phyloP scores from a whole-genome alignment of 2,797 vertebrate species.

The Threskiornis aethiopicus region DNA sequence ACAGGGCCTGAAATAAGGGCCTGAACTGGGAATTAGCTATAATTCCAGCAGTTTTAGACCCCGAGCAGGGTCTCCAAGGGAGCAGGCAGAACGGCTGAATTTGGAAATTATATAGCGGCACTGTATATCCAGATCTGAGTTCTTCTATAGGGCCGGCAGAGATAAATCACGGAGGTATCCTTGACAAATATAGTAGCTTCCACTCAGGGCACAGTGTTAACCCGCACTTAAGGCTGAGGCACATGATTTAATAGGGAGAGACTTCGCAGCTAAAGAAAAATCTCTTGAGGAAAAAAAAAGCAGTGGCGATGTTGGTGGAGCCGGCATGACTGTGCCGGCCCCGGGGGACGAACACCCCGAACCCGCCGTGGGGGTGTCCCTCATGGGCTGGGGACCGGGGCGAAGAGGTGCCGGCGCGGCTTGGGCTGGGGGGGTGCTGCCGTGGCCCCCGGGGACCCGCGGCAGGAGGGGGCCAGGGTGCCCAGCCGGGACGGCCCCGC shows the following conservation, averaged over 20 bases:
- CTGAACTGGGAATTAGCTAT: background rate
- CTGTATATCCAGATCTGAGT: background rate
- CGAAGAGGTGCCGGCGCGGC: fast-evolving
- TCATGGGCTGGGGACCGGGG: fast-evolving
- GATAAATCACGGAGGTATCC: constrained; percentile 19
- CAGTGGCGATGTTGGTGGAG: background rate
- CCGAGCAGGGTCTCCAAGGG: background rate
- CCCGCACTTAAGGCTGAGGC: constrained; percentile 58
- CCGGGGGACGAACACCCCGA: fast-evolving
- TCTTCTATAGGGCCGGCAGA: background rate
- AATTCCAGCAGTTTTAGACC: background rate
- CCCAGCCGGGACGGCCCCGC: fast-evolving
- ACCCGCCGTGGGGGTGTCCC: fast-evolving
- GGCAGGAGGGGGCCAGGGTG: background rate
- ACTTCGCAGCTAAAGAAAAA: constrained; percentile 28
- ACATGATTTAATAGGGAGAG: constrained; percentile 56
- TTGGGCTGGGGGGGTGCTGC: background rate
- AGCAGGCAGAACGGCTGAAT: background rate
- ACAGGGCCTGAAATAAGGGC: background rate
- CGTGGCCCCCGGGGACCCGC: fast-evolving
- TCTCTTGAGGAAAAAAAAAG: background rate
- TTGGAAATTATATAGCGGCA: background rate
- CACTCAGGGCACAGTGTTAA: constrained; percentile 53
- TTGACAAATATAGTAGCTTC: constrained; percentile 59
- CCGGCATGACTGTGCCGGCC: background rate